These are phyloP conservation scores for Bufo gargarizans DNA, from an alignment of 2,113 vertebrate genomes.

Conservation along the genomic window DNA sequence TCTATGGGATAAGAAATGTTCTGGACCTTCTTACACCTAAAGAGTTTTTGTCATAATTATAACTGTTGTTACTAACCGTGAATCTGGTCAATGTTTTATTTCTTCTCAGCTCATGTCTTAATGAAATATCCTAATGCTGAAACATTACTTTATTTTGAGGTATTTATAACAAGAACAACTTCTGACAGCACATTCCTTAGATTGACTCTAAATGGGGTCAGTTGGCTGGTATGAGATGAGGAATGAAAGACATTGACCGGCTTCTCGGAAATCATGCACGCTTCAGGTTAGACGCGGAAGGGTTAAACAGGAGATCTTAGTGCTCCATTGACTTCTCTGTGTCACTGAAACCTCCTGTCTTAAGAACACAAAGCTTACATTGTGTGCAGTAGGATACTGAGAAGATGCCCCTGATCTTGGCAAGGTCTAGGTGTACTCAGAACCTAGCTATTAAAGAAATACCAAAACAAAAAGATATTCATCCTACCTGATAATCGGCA, in stretches of 20 bases:
- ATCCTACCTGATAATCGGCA: slow-evolving; percentile 61
- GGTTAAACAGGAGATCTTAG: slow-evolving; percentile 64
- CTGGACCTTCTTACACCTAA: too few species aligned
- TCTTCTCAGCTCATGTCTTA: slow-evolving; percentile 22
- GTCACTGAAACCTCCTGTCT: slow-evolving; percentile 71
- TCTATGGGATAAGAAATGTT: too few species aligned
- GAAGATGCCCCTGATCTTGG: slow-evolving; percentile 73
- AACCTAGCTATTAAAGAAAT: slow-evolving; percentile 67
- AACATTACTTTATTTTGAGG: not conserved
- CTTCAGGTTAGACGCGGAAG: slow-evolving; percentile 59
- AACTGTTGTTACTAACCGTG: not conserved
- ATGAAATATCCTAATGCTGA: slow-evolving; percentile 2
- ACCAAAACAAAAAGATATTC: slow-evolving; percentile 67
- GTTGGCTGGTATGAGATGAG: slow-evolving; percentile 34
- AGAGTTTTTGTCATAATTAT: not conserved
- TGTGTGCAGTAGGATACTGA: slow-evolving; percentile 75
- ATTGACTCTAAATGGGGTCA: slow-evolving; percentile 54
- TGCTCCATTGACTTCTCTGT: slow-evolving; percentile 66
- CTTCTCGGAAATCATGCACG: slow-evolving; percentile 55
- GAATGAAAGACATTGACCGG: slow-evolving; percentile 41
- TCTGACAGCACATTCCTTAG: slow-evolving; percentile 36
- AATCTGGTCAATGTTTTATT: not conserved
- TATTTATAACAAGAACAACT: not conserved
- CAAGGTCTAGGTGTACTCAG: slow-evolving; percentile 71
- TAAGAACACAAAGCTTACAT: slow-evolving; percentile 78